These are phyloP conservation scores for Hemicrepidius hirtus DNA, from an alignment of 2,888 invertebrate genomes.

Conservation along the genomic window DNA sequence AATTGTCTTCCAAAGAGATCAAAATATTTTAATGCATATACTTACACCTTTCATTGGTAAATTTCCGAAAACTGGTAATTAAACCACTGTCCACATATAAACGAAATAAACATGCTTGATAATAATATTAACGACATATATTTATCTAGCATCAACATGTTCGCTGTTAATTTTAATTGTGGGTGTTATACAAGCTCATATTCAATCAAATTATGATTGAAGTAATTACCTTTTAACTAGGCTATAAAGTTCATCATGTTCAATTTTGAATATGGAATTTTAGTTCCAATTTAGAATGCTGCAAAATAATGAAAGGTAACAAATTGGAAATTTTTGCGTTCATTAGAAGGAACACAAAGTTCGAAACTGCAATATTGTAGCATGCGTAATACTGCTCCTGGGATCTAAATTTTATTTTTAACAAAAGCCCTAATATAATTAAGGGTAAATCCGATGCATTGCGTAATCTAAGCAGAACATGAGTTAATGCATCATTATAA, in stretches of 20 bases:
- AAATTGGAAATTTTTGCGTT: too few relatives aligned
- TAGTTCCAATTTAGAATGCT: too few relatives aligned
- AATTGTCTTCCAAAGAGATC: conserved; percentile 27
- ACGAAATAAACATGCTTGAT: neutral
- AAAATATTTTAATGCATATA: conserved; percentile 31
- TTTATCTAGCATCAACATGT: conserved; percentile 3
- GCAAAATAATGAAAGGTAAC: too few relatives aligned
- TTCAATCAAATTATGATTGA: too few relatives aligned
- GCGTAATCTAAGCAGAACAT: conserved; percentile 35
- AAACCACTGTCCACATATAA: conserved; percentile 6
- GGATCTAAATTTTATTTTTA: neutral
- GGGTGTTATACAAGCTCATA: too few relatives aligned
- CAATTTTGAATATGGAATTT: too few relatives aligned
- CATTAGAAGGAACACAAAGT: too few relatives aligned
- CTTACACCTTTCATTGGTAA: conserved; percentile 28
- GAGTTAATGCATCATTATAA: conserved; percentile 48
- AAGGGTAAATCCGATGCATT: conserved; percentile 29
- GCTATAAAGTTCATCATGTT: too few relatives aligned
- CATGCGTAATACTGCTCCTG: too few relatives aligned
- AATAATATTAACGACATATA: conserved; percentile 3
- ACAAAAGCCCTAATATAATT: neutral
- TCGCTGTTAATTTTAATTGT: too few relatives aligned
- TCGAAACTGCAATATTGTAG: too few relatives aligned
- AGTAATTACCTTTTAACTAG: too few relatives aligned
- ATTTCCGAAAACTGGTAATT: conserved; percentile 15